Conservation (phyloP, 2,113 vertebrate genomes). For the Circaetus cinerascens region DNA sequence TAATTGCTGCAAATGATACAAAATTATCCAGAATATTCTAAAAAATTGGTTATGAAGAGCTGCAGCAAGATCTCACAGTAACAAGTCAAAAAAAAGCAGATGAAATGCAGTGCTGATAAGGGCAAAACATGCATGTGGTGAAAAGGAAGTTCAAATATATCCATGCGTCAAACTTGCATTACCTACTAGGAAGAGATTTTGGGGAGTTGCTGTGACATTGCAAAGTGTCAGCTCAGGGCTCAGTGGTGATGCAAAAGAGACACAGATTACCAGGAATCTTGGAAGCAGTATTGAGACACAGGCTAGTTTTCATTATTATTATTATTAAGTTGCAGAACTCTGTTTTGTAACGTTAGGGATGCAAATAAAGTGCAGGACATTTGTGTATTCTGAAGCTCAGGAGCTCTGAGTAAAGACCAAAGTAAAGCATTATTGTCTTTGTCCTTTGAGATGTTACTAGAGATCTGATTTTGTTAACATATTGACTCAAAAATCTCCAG, state of each 20-base stretch:
- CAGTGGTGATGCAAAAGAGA: neutral
- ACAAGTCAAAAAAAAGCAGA: neutral
- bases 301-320: neutral
- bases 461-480: neutral
- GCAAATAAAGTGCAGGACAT: neutral
- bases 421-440: neutral
- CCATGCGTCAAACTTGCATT: neutral
- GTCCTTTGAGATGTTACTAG: neutral
- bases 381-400: neutral
- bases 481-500: neutral
- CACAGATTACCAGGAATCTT: neutral
- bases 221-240: neutral
- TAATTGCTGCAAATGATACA: neutral
- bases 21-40: neutral
- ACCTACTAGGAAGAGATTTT: neutral
- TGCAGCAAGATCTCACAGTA: neutral
- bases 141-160: neutral
- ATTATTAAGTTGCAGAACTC: neutral
- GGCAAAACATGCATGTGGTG: neutral
- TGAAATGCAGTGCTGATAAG: neutral
- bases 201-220: neutral
- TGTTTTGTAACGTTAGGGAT: neutral
- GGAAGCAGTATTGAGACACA: neutral
- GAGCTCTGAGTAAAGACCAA: neutral
- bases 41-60: neutral